Evolutionary conservation across 2,797 vertebrate genomes (phyloP), one percentile per base, ranked within the genome.

Genomic region (Hephaestus fuliginosus): DNA sequence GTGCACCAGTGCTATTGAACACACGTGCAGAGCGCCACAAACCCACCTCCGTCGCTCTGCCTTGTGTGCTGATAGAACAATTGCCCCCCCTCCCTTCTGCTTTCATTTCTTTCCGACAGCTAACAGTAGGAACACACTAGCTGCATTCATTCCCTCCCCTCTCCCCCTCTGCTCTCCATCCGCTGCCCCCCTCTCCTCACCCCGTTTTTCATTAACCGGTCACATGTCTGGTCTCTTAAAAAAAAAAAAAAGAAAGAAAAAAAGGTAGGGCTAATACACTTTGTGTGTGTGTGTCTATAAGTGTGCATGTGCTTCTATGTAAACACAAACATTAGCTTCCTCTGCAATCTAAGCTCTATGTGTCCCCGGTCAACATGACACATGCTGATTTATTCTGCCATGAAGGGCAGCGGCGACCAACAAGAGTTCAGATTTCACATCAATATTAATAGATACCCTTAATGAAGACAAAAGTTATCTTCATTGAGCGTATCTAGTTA

Each of bases 91-190:
- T 30, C 55, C 67, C 52, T 30, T 51, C 67, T 73, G 10, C 62
- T 81, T 68, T 77, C 39, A 71, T 75, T 68, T 76, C 65, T 71
- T 44, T 56, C 64, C 20, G 43, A 80, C 44, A 51, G 52, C 63
- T 68, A 77, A 70, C 75, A 69, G 72, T 61, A 60, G 71, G 63
- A 73, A 56, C 76, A 85, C 86, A 88, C 85, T 80, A 67, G 78
- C 76, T 78, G 78, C 77, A 86, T 90, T 91, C 80, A 89, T 85
- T 63, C 71, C 22, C 48, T 57, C 36, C n/a, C 46, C 61, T 72
- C 56, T 49, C 15, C 66, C 15, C 66, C 71, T 76, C 53, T n/a
- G 56, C 72, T 74, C 65, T 76, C 69, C 74, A 46, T 74, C 76
- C 61, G 3, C 76, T 51, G 51, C 67, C 79, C 79, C 79, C 85